Evolutionary conservation across 1,140 invertebrate species (phyloP).

Genomic region (Araneus ventricosus): DNA sequence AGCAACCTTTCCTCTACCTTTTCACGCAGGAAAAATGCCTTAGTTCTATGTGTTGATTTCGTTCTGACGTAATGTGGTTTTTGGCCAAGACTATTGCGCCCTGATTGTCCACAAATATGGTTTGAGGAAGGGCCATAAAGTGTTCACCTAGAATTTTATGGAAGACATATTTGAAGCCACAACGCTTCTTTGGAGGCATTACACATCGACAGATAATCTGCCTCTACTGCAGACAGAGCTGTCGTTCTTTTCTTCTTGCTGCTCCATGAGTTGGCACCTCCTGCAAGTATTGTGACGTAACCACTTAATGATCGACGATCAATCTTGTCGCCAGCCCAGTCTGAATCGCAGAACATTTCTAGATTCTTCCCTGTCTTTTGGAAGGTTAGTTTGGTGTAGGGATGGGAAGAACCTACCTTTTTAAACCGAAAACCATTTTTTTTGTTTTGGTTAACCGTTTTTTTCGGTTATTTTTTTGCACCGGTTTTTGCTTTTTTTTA

Average conservation of each 20-base stretch:
- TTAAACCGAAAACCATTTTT: no score
- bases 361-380: constrained; percentile 41
- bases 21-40: no score
- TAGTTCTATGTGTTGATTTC: no score
- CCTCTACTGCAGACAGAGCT: constrained; percentile 79
- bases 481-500: no score
- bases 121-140: no score
- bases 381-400: constrained; percentile 34
- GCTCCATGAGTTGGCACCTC: constrained; percentile 77
- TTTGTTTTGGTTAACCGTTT: no score
- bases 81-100: no score
- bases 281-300: constrained; percentile 77
- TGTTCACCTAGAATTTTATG: background rate
- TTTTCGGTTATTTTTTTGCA: no score
- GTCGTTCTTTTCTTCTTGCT: constrained; percentile 79
- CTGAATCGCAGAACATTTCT: constrained; percentile 79
- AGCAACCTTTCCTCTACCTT: no score
- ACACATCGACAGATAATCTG: constrained; percentile 78
- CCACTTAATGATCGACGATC: constrained; percentile 79
- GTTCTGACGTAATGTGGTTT: no score
- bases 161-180: constrained; percentile 78
- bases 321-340: constrained; percentile 78
- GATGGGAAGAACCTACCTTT: no score
- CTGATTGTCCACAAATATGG: no score
- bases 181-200: constrained; percentile 78